Evolutionary conservation across 2,888 invertebrate genomes (phyloP).

Genomic region (Perithous albicinctus): DNA sequence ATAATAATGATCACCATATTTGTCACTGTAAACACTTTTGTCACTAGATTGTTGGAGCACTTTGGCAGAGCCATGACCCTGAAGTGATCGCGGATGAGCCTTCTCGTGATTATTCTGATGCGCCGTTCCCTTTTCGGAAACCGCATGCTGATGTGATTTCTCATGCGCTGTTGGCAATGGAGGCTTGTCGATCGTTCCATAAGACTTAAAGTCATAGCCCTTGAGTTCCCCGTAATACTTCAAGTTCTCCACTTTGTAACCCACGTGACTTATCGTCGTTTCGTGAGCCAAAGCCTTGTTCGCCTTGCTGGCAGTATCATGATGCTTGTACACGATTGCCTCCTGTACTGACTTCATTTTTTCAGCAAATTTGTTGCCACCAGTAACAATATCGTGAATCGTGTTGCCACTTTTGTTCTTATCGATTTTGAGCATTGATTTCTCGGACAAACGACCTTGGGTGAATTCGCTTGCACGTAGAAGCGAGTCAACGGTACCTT

Average conservation of each 20-base stretch:
- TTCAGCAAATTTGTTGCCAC: conserved; percentile 73
- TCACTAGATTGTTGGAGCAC: conserved; percentile 68
- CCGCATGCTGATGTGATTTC: conserved; percentile 77
- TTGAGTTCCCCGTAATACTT: conserved; percentile 82
- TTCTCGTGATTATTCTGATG: conserved; percentile 78
- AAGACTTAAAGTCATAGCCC: conserved; percentile 81
- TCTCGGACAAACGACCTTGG: conserved; percentile 78
- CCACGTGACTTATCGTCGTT: conserved; percentile 71
- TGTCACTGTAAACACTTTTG: conserved; percentile 75
- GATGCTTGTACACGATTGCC: conserved; percentile 72
- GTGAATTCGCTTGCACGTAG: conserved; percentile 76
- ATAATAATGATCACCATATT: conserved; percentile 79
- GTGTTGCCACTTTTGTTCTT: conserved; percentile 70
- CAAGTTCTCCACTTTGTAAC: conserved; percentile 80
- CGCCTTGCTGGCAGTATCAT: conserved; percentile 67
- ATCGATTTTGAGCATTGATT: conserved; percentile 77
- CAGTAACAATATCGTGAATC: conserved; percentile 60
- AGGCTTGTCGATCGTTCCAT: conserved; percentile 80
- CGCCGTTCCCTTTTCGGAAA: conserved; percentile 67
- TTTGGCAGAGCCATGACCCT: conserved; percentile 74
- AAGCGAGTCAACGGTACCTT: conserved; percentile 78
- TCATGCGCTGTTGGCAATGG: conserved; percentile 73
- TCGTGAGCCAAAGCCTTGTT: conserved; percentile 70
- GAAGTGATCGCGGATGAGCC: conserved; percentile 70
- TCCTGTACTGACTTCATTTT: conserved; percentile 78